phyloP scores from a whole-genome alignment of 2,797 vertebrate species.

The Melanotaenia trifasciata region DNA sequence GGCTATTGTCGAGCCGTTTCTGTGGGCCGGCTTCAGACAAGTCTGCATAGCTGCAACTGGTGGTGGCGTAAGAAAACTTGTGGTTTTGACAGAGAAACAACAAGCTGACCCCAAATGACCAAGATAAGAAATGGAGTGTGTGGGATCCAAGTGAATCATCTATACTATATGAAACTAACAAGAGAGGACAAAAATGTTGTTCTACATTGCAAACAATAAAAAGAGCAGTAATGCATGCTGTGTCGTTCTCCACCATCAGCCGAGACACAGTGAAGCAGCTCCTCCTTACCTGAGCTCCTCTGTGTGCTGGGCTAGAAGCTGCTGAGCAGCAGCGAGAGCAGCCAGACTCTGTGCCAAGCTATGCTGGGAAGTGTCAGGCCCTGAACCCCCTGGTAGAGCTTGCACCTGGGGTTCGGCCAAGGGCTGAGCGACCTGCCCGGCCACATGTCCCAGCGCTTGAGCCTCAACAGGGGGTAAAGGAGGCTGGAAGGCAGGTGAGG shows the following conservation, averaged over 20 bases:
- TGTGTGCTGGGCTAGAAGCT: slow-evolving; percentile 83
- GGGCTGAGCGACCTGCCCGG: slow-evolving; percentile 65
- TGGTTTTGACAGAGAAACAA: slow-evolving; percentile 46
- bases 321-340: slow-evolving; percentile 85
- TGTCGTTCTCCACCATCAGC: slow-evolving; percentile 42
- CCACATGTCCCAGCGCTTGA: slow-evolving; percentile 73
- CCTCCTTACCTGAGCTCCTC: slow-evolving; percentile 93
- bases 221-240: slow-evolving; percentile 29
- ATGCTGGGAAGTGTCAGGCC: slow-evolving; percentile 82
- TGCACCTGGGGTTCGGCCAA: slow-evolving; percentile 80
- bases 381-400: slow-evolving; percentile 72
- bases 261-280: slow-evolving; percentile 41
- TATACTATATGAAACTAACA: slow-evolving; percentile 12
- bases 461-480: slow-evolving; percentile 94
- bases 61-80: slow-evolving; percentile 51
- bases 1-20: slow-evolving; percentile 62
- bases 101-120: slow-evolving; percentile 26
- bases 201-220: slow-evolving; percentile 2
- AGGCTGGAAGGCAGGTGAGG: slow-evolving; percentile 95
- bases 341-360: slow-evolving; percentile 83
- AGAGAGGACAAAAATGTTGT: not conserved
- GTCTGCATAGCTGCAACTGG: slow-evolving; percentile 51
- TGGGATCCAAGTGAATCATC: slow-evolving; percentile 10
- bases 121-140: slow-evolving; percentile 16
- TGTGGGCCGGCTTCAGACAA: slow-evolving; percentile 60